Base-by-base conservation (phyloP, 2,113 vertebrate species). In the Lepus europaeus region DNA sequence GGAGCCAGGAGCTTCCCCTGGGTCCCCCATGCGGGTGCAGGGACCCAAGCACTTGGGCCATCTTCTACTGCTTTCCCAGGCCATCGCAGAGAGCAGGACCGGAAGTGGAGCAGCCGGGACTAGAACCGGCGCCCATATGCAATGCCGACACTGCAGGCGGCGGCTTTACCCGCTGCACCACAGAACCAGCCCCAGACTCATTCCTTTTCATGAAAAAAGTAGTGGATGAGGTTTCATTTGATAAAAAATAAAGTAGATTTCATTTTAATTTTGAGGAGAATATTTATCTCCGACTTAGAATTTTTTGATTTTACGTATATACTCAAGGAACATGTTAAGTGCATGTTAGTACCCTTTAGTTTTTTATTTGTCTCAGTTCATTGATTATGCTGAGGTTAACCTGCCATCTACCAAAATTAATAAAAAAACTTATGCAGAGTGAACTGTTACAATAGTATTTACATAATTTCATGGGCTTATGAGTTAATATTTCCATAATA, bases 401-500 rank as follows among this genome's bases (percentile, higher is more conserved):
- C 61, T 85, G 27, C 36, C 29, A 66, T 61, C 29, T 87, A 17
- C 31, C 56, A 59, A 56, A 89, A 63, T 79, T 53, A 72, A 45
- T n/a, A 29, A 72, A 29, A 22, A 25, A 45, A 68, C 74, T 74
- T 61, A 87, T 49, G 2, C 19, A 72, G 95, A 89, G 81, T 87
- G 29, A 94, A 53, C 25, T 77, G 10, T 80, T 86, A 88, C 1
- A 2, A 66, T 56, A 63, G 17, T 78, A 81, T 76, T 70, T 91
- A 86, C 3, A 68, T 59, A 85, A 80, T 93, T 59, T 31, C 68
- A 89, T 68, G 51, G 4, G 16, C 25, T 93, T 89, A 53, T 79
- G 39, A 91, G 25, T 73, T 86, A 68, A 51, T 81, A 70, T 70
- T 90, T 87, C 19, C n/a, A 94, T 79, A 82, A 56, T 76, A 51